Percentiles rank a stretch among this genome's conserved stretches.
Conservation (phyloP, 2,888 invertebrate species). For the Pilophorus perplexus region DNA sequence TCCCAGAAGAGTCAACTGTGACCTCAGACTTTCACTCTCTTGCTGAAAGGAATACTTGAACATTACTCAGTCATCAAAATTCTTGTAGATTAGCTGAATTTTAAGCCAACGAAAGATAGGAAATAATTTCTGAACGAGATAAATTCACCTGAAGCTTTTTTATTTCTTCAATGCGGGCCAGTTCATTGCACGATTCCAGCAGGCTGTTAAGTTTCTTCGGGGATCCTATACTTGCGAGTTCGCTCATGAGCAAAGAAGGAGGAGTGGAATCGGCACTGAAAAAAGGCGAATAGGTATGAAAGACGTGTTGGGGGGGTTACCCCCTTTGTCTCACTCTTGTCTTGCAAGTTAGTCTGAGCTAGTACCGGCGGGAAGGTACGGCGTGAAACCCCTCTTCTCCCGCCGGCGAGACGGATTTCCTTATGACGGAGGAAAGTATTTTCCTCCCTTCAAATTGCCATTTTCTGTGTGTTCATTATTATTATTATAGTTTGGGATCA, state of each 20-base stretch:
- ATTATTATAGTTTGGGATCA: too few species aligned
- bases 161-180: constrained; percentile 50
- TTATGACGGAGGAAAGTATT: too few species aligned
- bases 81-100: neutral
- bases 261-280: constrained; percentile 51
- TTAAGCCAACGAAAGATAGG: neutral
- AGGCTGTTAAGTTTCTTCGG: constrained; percentile 50
- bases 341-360: too few species aligned
- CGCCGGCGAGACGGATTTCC: too few species aligned
- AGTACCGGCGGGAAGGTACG: too few species aligned
- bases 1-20: constrained; percentile 50
- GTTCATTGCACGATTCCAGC: constrained; percentile 50
- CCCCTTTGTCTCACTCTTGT: too few species aligned
- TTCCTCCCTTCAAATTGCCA: too few species aligned
- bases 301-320: too few species aligned
- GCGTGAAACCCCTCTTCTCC: too few species aligned
- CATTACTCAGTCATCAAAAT: neutral
- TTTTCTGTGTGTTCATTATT: too few species aligned
- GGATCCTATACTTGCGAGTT: constrained; percentile 49
- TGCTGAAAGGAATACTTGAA: constrained; percentile 46
- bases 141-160: constrained; percentile 50
- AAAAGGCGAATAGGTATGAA: too few species aligned
- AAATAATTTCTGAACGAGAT: neutral
- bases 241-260: constrained; percentile 50
- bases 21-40: constrained; percentile 50